Base-by-base conservation (phyloP, 2,888 invertebrate species). In the Callimorpha dominula region DNA sequence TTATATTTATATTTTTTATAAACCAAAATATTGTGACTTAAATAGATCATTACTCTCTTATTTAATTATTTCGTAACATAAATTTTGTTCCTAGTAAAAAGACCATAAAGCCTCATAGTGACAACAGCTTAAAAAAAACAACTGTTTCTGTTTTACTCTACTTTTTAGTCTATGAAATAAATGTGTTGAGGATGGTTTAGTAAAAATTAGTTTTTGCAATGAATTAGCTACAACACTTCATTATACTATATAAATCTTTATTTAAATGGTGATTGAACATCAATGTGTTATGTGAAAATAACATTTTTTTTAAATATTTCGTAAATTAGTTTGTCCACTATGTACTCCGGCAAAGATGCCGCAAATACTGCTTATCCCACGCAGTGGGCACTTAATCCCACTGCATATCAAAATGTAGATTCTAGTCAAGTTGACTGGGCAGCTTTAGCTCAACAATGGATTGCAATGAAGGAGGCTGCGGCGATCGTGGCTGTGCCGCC, bases 361-460 rank as follows among this genome's bases (percentile, higher is more conserved):
- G 93, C 96, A 92, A 94, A 96, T 91, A 95, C 97, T 80, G 93
- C 96, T 83, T 97, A 96, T 94, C 96, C 96, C 89, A 97, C 97
- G 86, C 97, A 97, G 88, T 98, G 98, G 98, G 97, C 98, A 69
- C 93, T 98, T 77, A 98, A 98, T 94, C 98, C 98, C 76, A 96
- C 97, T 71, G 97, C 97, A 68, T 98, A 98, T 92, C 98, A 98
- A 94, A 97, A 98, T 92, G 96, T 98, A 92, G 97, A 97, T 84
- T 97, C 97, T 86, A 98, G 98, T 90, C 97, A 98, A 94, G 99
- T 99, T 75, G 99, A 99, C 92, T 99, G 99, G 99, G 99, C 99
- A 15, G 97, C 98, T 50, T 96, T 99, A 87, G 99, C 99, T 46
- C 99, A 99, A 90, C 99, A 99, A 96, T 99, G 99, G 99, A 99